Percentiles rank a stretch among this genome's conserved stretches.
These are phyloP conservation scores for Falco peregrinus DNA, from an alignment of 2,797 vertebrate genomes.

Conservation along the genomic window DNA sequence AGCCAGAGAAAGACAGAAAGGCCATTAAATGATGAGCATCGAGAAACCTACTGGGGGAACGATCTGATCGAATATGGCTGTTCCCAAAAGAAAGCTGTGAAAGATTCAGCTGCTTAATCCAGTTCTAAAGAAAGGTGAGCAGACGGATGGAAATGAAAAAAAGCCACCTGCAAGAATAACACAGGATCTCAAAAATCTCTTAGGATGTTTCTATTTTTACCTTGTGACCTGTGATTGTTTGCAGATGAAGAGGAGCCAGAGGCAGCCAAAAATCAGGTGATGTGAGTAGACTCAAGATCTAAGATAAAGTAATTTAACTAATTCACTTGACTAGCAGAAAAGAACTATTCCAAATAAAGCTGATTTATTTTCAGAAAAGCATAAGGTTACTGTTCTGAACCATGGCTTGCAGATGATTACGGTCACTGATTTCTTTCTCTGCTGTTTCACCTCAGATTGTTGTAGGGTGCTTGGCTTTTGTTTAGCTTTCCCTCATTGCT, in stretches of 20 bases:
- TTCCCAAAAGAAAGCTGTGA: not conserved
- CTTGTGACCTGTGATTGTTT: slow-evolving; percentile 12
- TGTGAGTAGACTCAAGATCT: not conserved
- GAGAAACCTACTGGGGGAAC: not conserved
- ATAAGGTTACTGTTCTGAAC: not conserved
- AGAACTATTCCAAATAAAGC: not conserved
- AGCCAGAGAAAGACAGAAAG: not conserved
- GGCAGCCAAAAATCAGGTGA: slow-evolving; percentile 1
- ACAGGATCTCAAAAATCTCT: slow-evolving; percentile 28
- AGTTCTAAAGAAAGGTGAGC: slow-evolving; percentile 5
- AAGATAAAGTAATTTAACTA: not conserved
- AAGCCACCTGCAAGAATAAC: not conserved
- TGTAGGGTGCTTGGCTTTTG: not conserved
- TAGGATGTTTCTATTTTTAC: slow-evolving; percentile 27
- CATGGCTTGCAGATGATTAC: not conserved
- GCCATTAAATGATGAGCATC: not conserved
- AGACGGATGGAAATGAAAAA: slow-evolving; percentile 5
- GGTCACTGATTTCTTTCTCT: not conserved
- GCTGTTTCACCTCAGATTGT: not conserved
- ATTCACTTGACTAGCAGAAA: not conserved
- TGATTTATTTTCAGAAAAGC: not conserved
- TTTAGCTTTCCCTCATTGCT: not conserved
- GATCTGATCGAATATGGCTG: not conserved
- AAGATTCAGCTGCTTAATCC: slow-evolving; percentile 7
- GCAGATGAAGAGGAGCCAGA: not conserved